A percentile compares a stretch with the other conserved stretches of the same genome.
phyloP scores from a whole-genome alignment of 2,113 vertebrate genomes.

The Patagioenas fasciata region DNA sequence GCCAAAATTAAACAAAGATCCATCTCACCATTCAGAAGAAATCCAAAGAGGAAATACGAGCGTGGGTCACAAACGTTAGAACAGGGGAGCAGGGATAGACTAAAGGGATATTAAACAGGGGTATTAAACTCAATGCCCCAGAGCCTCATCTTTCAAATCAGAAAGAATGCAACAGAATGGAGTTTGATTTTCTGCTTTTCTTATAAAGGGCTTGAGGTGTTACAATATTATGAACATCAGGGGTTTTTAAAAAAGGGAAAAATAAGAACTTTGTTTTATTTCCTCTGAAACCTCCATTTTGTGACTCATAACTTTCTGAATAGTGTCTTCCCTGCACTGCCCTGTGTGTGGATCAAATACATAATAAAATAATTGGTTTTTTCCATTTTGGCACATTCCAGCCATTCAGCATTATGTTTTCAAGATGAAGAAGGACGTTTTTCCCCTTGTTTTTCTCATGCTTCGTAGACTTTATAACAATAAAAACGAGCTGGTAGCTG shows the following conservation, averaged over 20 bases:
- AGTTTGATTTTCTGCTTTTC: neutral
- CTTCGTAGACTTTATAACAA: neutral
- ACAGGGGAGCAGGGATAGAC: neutral
- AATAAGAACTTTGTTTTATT: neutral
- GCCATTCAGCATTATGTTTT: neutral
- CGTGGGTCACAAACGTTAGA: neutral
- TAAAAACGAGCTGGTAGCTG: neutral
- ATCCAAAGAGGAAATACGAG: constrained; percentile 8
- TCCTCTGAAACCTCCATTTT: neutral
- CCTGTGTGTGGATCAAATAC: neutral
- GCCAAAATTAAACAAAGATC: constrained; percentile 48
- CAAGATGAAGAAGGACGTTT: neutral
- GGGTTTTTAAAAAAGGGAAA: neutral
- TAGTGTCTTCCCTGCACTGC: neutral
- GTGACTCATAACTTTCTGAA: neutral
- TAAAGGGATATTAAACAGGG: constrained; percentile 7
- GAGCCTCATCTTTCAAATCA: neutral
- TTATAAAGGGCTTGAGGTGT: neutral
- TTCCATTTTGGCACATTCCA: neutral
- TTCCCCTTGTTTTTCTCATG: neutral
- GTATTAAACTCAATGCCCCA: neutral
- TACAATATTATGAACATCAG: neutral
- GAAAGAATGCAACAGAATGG: neutral
- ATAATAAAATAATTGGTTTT: neutral
- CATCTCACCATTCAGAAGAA: neutral